These are phyloP conservation scores for Hoplostethus mediterraneus DNA, from an alignment of 2,797 vertebrate genomes.

Conservation along the genomic window DNA sequence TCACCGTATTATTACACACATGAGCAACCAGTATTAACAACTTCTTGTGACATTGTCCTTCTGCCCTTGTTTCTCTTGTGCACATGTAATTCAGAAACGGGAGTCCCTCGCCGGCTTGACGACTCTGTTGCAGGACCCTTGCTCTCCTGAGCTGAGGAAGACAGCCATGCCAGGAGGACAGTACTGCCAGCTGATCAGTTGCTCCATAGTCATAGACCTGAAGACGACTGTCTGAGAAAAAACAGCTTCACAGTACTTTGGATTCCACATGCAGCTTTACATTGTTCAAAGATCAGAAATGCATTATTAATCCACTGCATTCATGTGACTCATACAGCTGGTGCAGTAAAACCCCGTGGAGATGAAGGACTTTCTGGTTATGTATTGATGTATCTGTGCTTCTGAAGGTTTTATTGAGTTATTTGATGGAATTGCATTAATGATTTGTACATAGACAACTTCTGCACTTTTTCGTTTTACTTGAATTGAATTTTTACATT, in stretches of 20 bases:
- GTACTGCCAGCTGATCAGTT: constrained; percentile 64
- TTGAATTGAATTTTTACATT: constrained; percentile 39
- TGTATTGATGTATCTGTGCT: neutral
- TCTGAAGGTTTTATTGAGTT: neutral
- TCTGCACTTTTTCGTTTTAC: constrained; percentile 44
- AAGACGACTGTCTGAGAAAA: constrained; percentile 78
- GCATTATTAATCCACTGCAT: neutral
- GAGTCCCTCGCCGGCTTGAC: constrained; percentile 77
- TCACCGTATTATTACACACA: neutral
- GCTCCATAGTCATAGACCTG: constrained; percentile 82
- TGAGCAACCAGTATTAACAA: neutral
- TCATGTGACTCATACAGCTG: neutral
- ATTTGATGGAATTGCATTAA: constrained; percentile 35
- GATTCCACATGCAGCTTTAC: constrained; percentile 18
- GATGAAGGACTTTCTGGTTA: neutral
- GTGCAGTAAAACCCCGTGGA: neutral
- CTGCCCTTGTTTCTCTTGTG: neutral
- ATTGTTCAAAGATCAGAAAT: neutral
- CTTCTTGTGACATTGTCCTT: neutral
- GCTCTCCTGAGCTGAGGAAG: constrained; percentile 73
- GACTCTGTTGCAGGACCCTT: constrained; percentile 72
- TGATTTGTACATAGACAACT: constrained; percentile 11
- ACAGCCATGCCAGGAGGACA: constrained; percentile 5
- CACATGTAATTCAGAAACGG: constrained; percentile 34
- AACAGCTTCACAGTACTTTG: neutral